Conservation (phyloP, 30 jellyfish, hydroid and myxozoan species). For the Aurelia aurita complex sp. Pacific region DNA sequence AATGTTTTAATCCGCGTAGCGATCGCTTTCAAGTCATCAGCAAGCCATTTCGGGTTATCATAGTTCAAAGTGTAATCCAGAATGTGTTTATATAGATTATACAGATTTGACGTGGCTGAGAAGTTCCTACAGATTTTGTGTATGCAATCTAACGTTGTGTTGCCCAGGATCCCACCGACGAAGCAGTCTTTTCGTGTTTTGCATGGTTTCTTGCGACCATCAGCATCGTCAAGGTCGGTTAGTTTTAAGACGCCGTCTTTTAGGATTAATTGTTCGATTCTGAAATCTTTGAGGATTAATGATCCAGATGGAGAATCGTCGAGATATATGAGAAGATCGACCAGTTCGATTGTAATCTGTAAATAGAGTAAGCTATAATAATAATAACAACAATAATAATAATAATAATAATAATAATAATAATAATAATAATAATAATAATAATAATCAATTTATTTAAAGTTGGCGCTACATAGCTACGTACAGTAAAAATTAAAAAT, state of each 20-base stretch:
- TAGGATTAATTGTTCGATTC: conserved; percentile 63
- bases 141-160: conserved; percentile 59
- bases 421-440: too few species aligned
- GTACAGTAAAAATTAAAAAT: too few species aligned
- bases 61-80: conserved; percentile 48
- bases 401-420: too few species aligned
- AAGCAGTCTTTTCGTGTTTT: conserved; percentile 25
- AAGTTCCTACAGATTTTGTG: conserved; percentile 23
- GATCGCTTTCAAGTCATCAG: conserved; percentile 29
- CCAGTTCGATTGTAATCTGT: conserved; percentile 65
- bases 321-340: conserved; percentile 47
- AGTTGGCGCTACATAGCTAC: too few species aligned
- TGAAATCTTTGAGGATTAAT: conserved; percentile 51
- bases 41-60: conserved; percentile 55
- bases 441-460: too few species aligned
- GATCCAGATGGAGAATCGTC: conserved; percentile 65
- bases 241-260: conserved; percentile 58
- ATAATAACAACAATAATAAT: too few species aligned
- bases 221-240: conserved; percentile 74
- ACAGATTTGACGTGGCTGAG: conserved; percentile 34
- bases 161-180: conserved; percentile 37
- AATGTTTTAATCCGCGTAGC: conserved; percentile 25
- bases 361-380: too few species aligned
- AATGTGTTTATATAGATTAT: conserved; percentile 39
- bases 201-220: conserved; percentile 35